These are phyloP conservation scores for Tetheella fluctuosa DNA, from an alignment of 2,888 invertebrate genomes.

Conservation along the genomic window DNA sequence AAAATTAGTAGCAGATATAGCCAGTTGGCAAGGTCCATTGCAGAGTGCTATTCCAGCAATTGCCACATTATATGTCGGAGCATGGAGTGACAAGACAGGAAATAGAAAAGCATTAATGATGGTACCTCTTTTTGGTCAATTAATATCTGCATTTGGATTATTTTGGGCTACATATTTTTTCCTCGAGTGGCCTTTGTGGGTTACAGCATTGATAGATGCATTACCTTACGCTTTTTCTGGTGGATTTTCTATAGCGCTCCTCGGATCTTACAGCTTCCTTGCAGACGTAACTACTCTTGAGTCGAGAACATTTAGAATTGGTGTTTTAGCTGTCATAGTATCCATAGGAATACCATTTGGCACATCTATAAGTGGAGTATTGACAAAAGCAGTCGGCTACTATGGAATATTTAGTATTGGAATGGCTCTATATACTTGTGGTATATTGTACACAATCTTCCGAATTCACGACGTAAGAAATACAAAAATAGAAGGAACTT, in stretches of 20 bases:
- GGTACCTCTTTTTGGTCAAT: slow-evolving; percentile 82
- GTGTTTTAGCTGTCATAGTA: slow-evolving; percentile 82
- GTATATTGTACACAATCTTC: slow-evolving; percentile 63
- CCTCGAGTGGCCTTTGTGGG: slow-evolving; percentile 82
- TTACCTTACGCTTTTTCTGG: slow-evolving; percentile 84
- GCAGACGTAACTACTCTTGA: slow-evolving; percentile 84
- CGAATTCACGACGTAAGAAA: slow-evolving; percentile 66
- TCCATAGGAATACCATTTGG: slow-evolving; percentile 80
- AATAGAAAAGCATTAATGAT: slow-evolving; percentile 84
- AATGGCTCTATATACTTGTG: slow-evolving; percentile 58
- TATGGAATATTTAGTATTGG: slow-evolving; percentile 72
- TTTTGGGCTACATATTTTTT: slow-evolving; percentile 82
- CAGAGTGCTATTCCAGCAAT: slow-evolving; percentile 83
- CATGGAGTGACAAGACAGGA: slow-evolving; percentile 86
- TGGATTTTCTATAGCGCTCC: slow-evolving; percentile 81
- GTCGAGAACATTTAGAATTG: slow-evolving; percentile 85
- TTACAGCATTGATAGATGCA: slow-evolving; percentile 80
- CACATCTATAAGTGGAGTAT: slow-evolving; percentile 77
- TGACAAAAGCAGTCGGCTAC: slow-evolving; percentile 73
- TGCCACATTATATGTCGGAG: slow-evolving; percentile 84
- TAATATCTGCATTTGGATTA: slow-evolving; percentile 77
- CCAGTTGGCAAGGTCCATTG: slow-evolving; percentile 81
- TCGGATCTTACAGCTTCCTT: slow-evolving; percentile 85
- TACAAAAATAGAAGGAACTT: slow-evolving; percentile 53
- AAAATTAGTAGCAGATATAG: slow-evolving; percentile 77